phyloP scores from a whole-genome alignment of 2,888 invertebrate genomes.

The Drosophila neonasuta region DNA sequence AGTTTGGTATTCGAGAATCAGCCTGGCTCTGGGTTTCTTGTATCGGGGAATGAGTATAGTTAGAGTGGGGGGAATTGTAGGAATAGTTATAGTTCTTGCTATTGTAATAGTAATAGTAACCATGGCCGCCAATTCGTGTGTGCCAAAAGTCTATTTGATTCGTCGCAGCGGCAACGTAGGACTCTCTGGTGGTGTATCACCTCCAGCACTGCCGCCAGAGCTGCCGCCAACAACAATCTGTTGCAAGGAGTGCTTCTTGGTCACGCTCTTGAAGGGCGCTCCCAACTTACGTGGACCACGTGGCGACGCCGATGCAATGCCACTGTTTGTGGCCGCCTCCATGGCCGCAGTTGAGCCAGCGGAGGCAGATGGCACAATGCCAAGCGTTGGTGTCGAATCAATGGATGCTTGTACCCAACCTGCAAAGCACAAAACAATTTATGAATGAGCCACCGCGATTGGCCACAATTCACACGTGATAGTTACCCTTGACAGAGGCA shows the following conservation, averaged over 20 bases:
- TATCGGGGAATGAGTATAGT: conserved; percentile 64
- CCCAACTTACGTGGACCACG: conserved; percentile 79
- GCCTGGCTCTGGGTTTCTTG: conserved; percentile 31
- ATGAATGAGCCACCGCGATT: conserved; percentile 6
- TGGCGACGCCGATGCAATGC: conserved; percentile 76
- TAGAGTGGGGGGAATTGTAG: conserved; percentile 35
- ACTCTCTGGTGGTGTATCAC: conserved; percentile 77
- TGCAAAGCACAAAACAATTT: conserved; percentile 35
- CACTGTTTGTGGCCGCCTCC: conserved; percentile 67
- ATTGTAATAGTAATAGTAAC: conserved; percentile 17
- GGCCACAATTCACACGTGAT: neutral
- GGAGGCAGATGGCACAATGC: conserved; percentile 73
- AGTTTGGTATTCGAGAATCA: conserved; percentile 25
- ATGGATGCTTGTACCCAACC: conserved; percentile 82
- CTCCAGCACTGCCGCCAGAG: conserved; percentile 41
- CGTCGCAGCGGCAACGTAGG: conserved; percentile 81
- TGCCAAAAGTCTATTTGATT: conserved; percentile 74
- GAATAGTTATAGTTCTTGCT: conserved; percentile 19
- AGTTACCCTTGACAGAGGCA: conserved; percentile 80
- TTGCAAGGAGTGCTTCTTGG: conserved; percentile 77
- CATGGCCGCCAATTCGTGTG: conserved; percentile 19
- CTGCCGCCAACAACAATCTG: conserved; percentile 67
- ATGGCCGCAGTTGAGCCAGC: conserved; percentile 79
- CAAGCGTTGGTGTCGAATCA: conserved; percentile 73
- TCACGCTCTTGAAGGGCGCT: conserved; percentile 79